Evolutionary conservation across 1,140 invertebrate species (phyloP).

Genomic region (Eubasilissa regina): DNA sequence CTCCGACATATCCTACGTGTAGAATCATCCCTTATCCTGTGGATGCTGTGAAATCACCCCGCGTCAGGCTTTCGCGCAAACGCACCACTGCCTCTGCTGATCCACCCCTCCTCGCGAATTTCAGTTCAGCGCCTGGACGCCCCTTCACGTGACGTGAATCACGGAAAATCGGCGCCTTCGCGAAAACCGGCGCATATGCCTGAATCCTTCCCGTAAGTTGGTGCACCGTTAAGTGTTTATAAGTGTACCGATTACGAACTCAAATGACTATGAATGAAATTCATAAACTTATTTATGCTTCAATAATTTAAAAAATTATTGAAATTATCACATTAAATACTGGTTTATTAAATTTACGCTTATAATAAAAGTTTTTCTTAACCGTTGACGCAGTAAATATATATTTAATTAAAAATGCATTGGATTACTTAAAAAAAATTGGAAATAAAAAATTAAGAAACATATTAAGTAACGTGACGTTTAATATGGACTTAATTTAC

Average conservation of each 20-base stretch:
- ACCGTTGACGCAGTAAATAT: too few species aligned
- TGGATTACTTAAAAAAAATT: too few species aligned
- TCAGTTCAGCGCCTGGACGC: conserved; percentile 22
- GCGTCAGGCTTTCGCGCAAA: conserved; percentile 1
- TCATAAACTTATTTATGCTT: too few species aligned
- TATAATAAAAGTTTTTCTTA: too few species aligned
- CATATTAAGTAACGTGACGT: too few species aligned
- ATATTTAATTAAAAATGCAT: too few species aligned
- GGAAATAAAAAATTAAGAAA: too few species aligned
- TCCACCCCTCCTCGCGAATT: conserved; percentile 24
- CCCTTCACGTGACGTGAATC: conserved; percentile 12
- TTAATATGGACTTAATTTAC: too few species aligned
- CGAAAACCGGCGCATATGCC: not conserved
- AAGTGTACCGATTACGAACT: not conserved
- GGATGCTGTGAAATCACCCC: conserved; percentile 27
- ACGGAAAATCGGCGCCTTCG: not conserved
- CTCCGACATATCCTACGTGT: conserved; percentile 30
- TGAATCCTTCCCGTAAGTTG: not conserved
- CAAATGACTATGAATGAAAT: too few species aligned
- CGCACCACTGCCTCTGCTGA: not conserved
- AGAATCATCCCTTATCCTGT: conserved; percentile 23
- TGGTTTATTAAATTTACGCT: too few species aligned
- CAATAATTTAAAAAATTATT: too few species aligned
- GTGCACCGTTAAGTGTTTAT: not conserved
- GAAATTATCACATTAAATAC: too few species aligned